phyloP scores from a whole-genome alignment of 2,113 vertebrate genomes.

The Lynx canadensis region DNA sequence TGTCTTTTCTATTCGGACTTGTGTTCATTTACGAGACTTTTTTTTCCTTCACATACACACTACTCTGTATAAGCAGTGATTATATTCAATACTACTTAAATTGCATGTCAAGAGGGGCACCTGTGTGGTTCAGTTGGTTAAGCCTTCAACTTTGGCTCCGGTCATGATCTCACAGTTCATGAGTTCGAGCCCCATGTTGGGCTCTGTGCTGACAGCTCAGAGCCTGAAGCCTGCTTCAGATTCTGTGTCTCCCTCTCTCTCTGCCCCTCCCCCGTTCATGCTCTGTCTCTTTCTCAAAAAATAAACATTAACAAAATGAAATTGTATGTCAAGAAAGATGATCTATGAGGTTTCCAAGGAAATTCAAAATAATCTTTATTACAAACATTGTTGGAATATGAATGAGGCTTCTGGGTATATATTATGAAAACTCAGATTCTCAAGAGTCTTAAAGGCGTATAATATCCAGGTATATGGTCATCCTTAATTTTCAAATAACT shows the following conservation, averaged over 20 bases:
- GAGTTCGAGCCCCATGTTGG: too few relatives aligned
- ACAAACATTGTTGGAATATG: background rate
- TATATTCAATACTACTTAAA: conserved; percentile 26
- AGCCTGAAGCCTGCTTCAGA: too few relatives aligned
- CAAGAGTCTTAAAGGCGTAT: background rate
- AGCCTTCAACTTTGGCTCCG: too few relatives aligned
- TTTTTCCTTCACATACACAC: background rate
- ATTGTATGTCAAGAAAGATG: background rate
- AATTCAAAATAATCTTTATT: background rate
- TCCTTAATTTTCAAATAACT: background rate
- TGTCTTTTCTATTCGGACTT: background rate
- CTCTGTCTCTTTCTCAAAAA: too few relatives aligned
- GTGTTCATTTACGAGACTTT: background rate
- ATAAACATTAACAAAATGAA: background rate
- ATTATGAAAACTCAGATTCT: background rate
- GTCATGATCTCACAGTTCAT: too few relatives aligned
- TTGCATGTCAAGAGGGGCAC: background rate
- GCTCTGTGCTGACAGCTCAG: too few relatives aligned
- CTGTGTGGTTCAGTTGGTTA: too few relatives aligned
- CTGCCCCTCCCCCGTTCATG: too few relatives aligned
- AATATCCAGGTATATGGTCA: background rate
- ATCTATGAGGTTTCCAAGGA: background rate
- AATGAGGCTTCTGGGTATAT: background rate
- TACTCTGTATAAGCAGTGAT: background rate
- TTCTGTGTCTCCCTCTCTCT: too few relatives aligned